Evolutionary conservation across 35 echinoderm and acorn worm genomes (phyloP), one percentile per base, ranked within the genome.

Genomic region (Nesometra sesokonis): DNA sequence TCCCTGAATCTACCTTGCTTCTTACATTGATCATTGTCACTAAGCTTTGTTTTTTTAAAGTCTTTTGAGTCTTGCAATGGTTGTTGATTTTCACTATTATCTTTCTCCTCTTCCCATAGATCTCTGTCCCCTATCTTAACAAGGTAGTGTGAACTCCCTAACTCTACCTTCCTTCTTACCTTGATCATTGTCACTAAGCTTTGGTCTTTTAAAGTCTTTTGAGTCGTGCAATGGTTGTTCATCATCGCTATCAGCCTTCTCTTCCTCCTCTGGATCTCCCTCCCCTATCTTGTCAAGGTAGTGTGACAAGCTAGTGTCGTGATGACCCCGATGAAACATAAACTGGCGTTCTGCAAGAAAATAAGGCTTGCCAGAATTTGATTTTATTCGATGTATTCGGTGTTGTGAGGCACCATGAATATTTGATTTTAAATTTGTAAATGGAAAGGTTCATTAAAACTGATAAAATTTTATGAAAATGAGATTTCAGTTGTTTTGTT

Each of bases 121-220:
- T 87, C 78, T 37, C 88, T 86, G 40, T 93, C 96, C 17, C 88
- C 90, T n/a, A 92, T 91, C 33, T 88, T 94, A 13, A 93, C 91
- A 77, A 93, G 77, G n/a, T 89, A 89, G n/a, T 85, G 92, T 30
- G 90, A 88, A n/a, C n/a, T n/a, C n/a, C 8, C 7, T 27, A 67
- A 67, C 2, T 11, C 7, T 17, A 11, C 27, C 31, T 0, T 3
- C 3, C 35, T 0, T 77, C n/a, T 32, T 82, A 99, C 96, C 96
- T 92, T 99, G 91, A 88, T 99, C 92, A 29, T 82, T 80, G 36
- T 89, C 92, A 90, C 78, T 90, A 8, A 99, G 93, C 39, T 94
- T 83, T 0, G 96, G 96, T 80, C 78, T 90, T 37, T 92, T 47
- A 78, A 83, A 99, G 57, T 78, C 88, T 35, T 81, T 88, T 21